phyloP scores from a whole-genome alignment of 2,888 invertebrate species.

The Leptinotarsa haldemani region DNA sequence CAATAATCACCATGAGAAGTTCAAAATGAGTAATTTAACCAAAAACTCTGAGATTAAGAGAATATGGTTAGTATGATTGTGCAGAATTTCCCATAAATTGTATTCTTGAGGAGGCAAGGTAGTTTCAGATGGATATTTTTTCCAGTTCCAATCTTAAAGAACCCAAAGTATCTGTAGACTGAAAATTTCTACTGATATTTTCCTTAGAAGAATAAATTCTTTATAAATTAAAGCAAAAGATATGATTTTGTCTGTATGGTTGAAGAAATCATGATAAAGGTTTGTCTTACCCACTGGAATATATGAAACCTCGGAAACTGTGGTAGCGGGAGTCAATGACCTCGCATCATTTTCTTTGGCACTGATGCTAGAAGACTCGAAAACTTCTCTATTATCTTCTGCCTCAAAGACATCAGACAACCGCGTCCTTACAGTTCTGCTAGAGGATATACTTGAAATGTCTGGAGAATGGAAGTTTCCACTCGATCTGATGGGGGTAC shows the following conservation, averaged over 20 bases:
- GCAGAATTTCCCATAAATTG: no score
- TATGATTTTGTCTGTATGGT: background rate
- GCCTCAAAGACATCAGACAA: slow-evolving; percentile 22
- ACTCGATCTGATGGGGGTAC: slow-evolving; percentile 28
- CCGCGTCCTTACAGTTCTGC: slow-evolving; percentile 21
- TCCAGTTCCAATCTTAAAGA: no score
- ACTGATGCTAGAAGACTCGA: background rate
- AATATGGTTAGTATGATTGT: no score
- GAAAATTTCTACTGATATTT: background rate
- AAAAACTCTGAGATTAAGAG: no score
- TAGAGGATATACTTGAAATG: slow-evolving; percentile 32
- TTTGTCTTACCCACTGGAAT: slow-evolving; percentile 9
- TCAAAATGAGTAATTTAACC: no score
- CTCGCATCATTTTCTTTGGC: slow-evolving; percentile 11
- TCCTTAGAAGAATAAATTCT: no score
- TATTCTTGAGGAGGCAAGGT: no score
- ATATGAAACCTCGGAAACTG: background rate
- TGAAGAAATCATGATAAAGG: no score
- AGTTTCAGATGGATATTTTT: no score
- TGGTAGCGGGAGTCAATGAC: slow-evolving; percentile 7
- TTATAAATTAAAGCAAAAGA: no score
- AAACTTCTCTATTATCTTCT: background rate
- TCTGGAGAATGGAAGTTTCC: slow-evolving; percentile 19
- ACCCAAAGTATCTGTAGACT: background rate
- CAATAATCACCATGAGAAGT: no score